Percentiles rank a stretch among this genome's conserved stretches.
Evolutionary conservation across 1,140 invertebrate species (phyloP).

Genomic region (Forficula auricularia): DNA sequence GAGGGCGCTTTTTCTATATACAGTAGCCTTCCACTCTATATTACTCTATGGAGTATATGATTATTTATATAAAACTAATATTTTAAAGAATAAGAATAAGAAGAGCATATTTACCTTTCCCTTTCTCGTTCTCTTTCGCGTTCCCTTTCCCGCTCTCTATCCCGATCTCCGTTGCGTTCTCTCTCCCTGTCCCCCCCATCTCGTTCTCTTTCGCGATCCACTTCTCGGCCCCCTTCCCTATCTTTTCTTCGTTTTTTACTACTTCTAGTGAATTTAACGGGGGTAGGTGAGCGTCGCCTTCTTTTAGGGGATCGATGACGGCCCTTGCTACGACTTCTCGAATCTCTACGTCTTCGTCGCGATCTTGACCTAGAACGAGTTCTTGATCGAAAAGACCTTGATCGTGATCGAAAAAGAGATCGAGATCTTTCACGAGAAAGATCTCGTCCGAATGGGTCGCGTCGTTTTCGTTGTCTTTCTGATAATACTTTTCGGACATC

Average conservation of each 20-base stretch:
- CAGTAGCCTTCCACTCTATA: too few relatives aligned
- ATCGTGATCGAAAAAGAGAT: slow-evolving; percentile 17
- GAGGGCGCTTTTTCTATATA: too few relatives aligned
- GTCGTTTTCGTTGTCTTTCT: slow-evolving; percentile 44
- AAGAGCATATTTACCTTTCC: too few relatives aligned
- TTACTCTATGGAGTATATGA: too few relatives aligned
- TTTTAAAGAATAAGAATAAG: too few relatives aligned
- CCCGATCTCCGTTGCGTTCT: too few relatives aligned
- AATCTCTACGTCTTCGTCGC: slow-evolving; percentile 2
- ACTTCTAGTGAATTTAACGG: not conserved
- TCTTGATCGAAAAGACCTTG: slow-evolving; percentile 5
- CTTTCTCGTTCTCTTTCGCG: too few relatives aligned
- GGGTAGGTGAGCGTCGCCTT: not conserved
- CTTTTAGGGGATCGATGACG: slow-evolving; percentile 14
- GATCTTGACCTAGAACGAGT: slow-evolving; percentile 5
- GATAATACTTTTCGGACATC: slow-evolving; percentile 60
- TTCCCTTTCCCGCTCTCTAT: too few relatives aligned
- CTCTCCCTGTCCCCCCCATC: too few relatives aligned
- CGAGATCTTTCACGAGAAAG: slow-evolving; percentile 24
- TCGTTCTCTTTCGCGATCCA: slow-evolving; percentile 19
- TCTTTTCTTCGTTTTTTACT: not conserved
- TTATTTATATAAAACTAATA: too few relatives aligned
- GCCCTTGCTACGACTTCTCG: slow-evolving; percentile 12
- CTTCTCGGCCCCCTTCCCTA: slow-evolving; percentile 13
- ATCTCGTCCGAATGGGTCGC: slow-evolving; percentile 67